phyloP scores from a whole-genome alignment of 2,797 vertebrate species.

The Coranthus polyacanthus region DNA sequence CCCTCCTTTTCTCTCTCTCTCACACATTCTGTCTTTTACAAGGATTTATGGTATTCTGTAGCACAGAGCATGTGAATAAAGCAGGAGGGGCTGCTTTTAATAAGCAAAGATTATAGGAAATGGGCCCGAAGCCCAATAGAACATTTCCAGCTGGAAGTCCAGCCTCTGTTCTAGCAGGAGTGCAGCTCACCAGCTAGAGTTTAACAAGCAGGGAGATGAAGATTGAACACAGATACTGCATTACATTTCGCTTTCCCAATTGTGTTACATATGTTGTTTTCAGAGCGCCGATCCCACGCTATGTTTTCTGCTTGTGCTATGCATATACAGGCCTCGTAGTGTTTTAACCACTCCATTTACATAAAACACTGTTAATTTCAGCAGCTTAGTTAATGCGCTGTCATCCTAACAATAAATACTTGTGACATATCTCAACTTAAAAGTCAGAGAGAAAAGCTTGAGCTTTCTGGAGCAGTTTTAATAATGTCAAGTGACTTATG shows the following conservation, averaged over 20 bases:
- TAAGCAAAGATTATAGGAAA: slow-evolving; percentile 84
- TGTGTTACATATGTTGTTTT: no score
- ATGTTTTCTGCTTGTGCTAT: neutral
- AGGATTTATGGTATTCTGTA: slow-evolving; percentile 76
- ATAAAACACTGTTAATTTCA: neutral
- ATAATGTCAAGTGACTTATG: slow-evolving; percentile 74
- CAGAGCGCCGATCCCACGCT: neutral
- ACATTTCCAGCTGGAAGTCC: slow-evolving; percentile 85
- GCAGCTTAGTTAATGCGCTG: neutral
- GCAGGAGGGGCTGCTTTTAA: slow-evolving; percentile 80
- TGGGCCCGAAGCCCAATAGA: slow-evolving; percentile 83
- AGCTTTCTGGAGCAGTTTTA: slow-evolving; percentile 34
- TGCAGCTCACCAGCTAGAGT: slow-evolving; percentile 61
- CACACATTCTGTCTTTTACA: slow-evolving; percentile 65
- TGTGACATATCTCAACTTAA: slow-evolving; percentile 21
- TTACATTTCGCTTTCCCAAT: slow-evolving; percentile 72
- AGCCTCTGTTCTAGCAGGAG: slow-evolving; percentile 62
- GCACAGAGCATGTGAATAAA: slow-evolving; percentile 77
- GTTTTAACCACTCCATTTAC: neutral
- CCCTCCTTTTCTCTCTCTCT: slow-evolving; percentile 20
- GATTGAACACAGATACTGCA: slow-evolving; percentile 77
- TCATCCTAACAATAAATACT: slow-evolving; percentile 1
- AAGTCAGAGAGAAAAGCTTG: slow-evolving; percentile 28
- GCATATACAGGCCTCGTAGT: no score
- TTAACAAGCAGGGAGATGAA: slow-evolving; percentile 70